These are phyloP conservation scores for Ptiloglossa arizonensis DNA, from an alignment of 1,140 invertebrate species.

Conservation along the genomic window DNA sequence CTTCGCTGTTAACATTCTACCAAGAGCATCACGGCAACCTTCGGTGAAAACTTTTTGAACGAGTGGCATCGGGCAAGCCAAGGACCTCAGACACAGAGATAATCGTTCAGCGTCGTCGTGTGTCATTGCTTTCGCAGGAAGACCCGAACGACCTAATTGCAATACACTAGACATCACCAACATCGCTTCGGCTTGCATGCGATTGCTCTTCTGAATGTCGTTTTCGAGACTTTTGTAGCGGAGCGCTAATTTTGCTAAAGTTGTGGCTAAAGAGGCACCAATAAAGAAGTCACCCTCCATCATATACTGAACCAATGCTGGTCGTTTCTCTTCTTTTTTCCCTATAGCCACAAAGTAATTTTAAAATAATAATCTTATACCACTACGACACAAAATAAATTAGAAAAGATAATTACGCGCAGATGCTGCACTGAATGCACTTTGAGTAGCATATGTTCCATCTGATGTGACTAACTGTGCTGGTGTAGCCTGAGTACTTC, in stretches of 20 bases:
- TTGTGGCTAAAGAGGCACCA: constrained; percentile 94
- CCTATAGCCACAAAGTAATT: constrained; percentile 60
- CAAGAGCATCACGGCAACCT: constrained; percentile 90
- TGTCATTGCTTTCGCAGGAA: constrained; percentile 90
- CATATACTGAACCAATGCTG: constrained; percentile 92
- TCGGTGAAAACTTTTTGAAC: constrained; percentile 90
- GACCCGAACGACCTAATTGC: constrained; percentile 88
- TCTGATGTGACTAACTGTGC: constrained; percentile 95
- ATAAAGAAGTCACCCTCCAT: constrained; percentile 98
- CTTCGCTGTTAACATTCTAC: constrained; percentile 93
- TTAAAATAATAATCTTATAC: background rate
- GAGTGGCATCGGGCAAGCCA: constrained; percentile 88
- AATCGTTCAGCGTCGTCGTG: constrained; percentile 97
- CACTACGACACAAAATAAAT: background rate
- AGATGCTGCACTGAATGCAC: constrained; percentile 92
- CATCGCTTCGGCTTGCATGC: constrained; percentile 92
- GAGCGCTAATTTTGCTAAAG: constrained; percentile 94
- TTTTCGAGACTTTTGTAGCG: constrained; percentile 84
- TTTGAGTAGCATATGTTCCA: constrained; percentile 99
- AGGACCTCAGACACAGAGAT: constrained; percentile 90
- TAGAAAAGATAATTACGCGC: constrained; percentile 55
- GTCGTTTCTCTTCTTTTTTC: constrained; percentile 87
- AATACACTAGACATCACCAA: constrained; percentile 93
- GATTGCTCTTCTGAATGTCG: constrained; percentile 86
- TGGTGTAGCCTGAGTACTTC: constrained; percentile 73